A percentile compares a stretch with the other conserved stretches of the same genome.
Conservation (phyloP, 2,888 invertebrate genomes). For the Nemotelus pantherinus region DNA sequence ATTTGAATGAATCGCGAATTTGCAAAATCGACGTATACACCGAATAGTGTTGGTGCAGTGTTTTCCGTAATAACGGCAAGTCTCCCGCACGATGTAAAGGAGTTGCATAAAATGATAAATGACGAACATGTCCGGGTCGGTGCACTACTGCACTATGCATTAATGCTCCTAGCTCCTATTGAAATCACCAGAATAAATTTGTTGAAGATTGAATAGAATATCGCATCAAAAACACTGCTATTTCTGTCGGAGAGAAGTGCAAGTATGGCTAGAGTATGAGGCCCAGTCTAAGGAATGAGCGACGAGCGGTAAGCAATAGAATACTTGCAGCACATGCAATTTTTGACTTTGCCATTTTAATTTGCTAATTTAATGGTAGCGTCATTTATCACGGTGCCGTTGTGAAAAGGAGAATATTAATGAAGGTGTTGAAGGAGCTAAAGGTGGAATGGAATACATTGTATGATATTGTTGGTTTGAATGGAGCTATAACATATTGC, state of each 20-base stretch:
- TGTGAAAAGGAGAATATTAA: conserved; percentile 19
- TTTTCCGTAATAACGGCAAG: conserved; percentile 47
- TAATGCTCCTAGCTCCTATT: neutral
- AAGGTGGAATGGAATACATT: too few relatives aligned
- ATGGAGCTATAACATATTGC: too few relatives aligned
- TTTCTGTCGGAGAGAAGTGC: neutral
- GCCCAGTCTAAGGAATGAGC: neutral
- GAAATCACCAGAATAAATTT: conserved; percentile 7
- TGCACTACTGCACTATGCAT: conserved; percentile 21
- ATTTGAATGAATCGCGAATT: conserved; percentile 21
- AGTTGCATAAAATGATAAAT: conserved; percentile 50
- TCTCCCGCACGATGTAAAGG: conserved; percentile 37
- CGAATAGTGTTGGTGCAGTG: conserved; percentile 37
- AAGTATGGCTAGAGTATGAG: conserved; percentile 1
- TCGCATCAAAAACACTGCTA: neutral
- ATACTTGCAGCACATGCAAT: conserved; percentile 39
- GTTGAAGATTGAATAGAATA: conserved; percentile 12
- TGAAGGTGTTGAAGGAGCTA: conserved; percentile 7
- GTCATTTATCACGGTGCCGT: conserved; percentile 46
- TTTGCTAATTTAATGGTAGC: conserved; percentile 45
- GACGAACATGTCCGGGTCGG: conserved; percentile 45
- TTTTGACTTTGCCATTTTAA: conserved; percentile 47
- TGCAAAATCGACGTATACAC: neutral
- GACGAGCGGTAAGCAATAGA: conserved; percentile 7
- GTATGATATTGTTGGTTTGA: too few relatives aligned